Conservation (phyloP, 2,113 vertebrate species). For the Drymodes brunneopygia region DNA sequence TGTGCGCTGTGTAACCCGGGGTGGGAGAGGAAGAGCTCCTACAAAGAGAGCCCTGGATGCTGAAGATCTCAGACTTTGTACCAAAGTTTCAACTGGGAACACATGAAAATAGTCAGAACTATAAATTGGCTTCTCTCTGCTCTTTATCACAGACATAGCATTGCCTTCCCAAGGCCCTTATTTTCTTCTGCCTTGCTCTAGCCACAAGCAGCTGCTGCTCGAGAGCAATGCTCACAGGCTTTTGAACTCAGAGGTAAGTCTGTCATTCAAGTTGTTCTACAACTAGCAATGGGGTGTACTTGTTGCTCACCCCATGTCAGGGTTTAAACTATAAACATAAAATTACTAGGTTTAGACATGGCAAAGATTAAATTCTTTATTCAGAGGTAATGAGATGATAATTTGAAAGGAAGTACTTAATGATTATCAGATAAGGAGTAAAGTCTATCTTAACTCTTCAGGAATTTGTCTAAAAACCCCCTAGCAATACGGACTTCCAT, state of each 20-base stretch:
- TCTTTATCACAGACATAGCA: background rate
- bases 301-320: background rate
- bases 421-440: background rate
- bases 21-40: background rate
- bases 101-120: background rate
- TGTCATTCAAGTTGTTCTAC: accelerated
- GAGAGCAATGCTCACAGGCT: background rate
- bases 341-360: background rate
- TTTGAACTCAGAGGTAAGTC: background rate
- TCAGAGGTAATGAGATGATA: background rate
- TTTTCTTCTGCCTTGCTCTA: background rate
- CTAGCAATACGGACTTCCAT: background rate
- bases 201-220: background rate
- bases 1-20: background rate
- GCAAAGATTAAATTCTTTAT: background rate
- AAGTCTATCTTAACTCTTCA: background rate
- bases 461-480: background rate
- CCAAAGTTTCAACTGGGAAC: background rate
- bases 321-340: background rate
- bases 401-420: background rate
- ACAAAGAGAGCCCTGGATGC: background rate
- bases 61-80: background rate
- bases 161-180: background rate
- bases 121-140: background rate
- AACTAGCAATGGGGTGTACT: background rate